A percentile compares a stretch with the other conserved stretches of the same genome.
Evolutionary conservation across 1,140 invertebrate genomes (phyloP).

Genomic region (Lanistes nyassanus): DNA sequence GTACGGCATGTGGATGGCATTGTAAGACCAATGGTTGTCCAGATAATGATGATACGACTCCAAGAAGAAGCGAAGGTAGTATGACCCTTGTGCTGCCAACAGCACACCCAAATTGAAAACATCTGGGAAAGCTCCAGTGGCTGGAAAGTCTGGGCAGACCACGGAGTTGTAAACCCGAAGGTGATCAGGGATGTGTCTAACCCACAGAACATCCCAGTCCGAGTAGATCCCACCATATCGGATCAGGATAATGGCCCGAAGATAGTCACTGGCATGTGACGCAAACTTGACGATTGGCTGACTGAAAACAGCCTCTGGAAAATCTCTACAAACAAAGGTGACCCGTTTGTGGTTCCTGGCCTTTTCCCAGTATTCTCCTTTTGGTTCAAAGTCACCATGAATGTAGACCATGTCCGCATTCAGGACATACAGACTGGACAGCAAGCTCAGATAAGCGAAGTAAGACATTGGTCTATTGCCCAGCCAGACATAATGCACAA

Average conservation of each 20-base stretch:
- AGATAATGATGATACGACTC: slow-evolving; percentile 40
- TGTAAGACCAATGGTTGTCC: slow-evolving; percentile 45
- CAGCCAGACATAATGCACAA: slow-evolving; percentile 47
- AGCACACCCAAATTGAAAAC: slow-evolving; percentile 44
- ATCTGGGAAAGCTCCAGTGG: slow-evolving; percentile 39
- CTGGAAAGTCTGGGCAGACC: slow-evolving; percentile 34
- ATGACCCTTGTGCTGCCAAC: slow-evolving; percentile 33
- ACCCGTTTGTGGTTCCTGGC: slow-evolving; percentile 29
- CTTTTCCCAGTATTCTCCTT: slow-evolving; percentile 35
- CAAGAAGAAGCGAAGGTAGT: slow-evolving; percentile 36
- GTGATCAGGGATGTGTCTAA: slow-evolving; percentile 31
- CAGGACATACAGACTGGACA: slow-evolving; percentile 38
- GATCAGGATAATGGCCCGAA: slow-evolving; percentile 38
- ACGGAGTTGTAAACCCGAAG: slow-evolving; percentile 32
- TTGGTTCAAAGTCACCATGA: slow-evolving; percentile 40
- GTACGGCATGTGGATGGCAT: slow-evolving; percentile 43
- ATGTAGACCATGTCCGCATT: slow-evolving; percentile 44
- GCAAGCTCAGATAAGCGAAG: slow-evolving; percentile 40
- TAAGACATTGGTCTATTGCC: slow-evolving; percentile 31
- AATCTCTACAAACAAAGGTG: slow-evolving; percentile 35
- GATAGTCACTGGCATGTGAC: slow-evolving; percentile 46
- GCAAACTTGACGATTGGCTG: slow-evolving; percentile 32
- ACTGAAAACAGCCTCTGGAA: slow-evolving; percentile 36
- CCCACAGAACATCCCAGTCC: slow-evolving; percentile 45
- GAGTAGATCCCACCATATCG: slow-evolving; percentile 46